phyloP scores from a whole-genome alignment of 92 coral and sea anemone species.

The Phenganax subtilis region DNA sequence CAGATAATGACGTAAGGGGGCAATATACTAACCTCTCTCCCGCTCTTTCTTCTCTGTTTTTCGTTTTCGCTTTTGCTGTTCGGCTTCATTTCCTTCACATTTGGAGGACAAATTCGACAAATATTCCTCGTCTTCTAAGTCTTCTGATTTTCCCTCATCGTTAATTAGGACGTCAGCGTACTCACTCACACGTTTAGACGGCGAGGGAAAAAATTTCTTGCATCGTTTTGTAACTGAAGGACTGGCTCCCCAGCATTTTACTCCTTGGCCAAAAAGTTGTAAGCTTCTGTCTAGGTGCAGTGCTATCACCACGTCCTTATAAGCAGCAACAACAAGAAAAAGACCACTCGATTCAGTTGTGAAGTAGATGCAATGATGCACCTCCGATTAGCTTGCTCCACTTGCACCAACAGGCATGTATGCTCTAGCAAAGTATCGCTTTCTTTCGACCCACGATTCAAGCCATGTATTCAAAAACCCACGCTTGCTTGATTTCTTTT shows the following conservation, averaged over 20 bases:
- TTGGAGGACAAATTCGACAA: neutral
- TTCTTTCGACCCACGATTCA: neutral
- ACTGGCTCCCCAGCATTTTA: too few relatives aligned
- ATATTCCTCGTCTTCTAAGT: neutral
- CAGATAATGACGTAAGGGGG: neutral
- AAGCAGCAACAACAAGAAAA: slow-evolving; percentile 36
- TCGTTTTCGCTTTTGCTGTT: neutral
- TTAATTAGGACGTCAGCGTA: slow-evolving; percentile 11
- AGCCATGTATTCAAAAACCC: slow-evolving; percentile 19
- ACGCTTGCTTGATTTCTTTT: neutral
- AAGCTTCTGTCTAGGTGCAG: too few relatives aligned
- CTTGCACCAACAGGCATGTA: neutral
- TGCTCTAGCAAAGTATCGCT: neutral
- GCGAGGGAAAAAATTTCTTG: neutral
- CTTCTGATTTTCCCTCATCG: neutral
- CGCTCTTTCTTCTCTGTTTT: neutral
- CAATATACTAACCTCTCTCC: too few relatives aligned
- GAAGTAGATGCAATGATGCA: neutral
- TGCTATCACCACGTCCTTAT: too few relatives aligned
- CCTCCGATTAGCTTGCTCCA: slow-evolving; percentile 13
- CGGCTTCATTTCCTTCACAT: neutral
- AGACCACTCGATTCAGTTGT: slow-evolving; percentile 3
- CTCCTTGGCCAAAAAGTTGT: too few relatives aligned
- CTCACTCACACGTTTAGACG: slow-evolving; percentile 11
- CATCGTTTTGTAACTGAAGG: neutral